Percentiles rank a stretch among this genome's conserved stretches.
phyloP scores from a whole-genome alignment of 2,888 invertebrate genomes.

The Orthonevra nobilis region DNA sequence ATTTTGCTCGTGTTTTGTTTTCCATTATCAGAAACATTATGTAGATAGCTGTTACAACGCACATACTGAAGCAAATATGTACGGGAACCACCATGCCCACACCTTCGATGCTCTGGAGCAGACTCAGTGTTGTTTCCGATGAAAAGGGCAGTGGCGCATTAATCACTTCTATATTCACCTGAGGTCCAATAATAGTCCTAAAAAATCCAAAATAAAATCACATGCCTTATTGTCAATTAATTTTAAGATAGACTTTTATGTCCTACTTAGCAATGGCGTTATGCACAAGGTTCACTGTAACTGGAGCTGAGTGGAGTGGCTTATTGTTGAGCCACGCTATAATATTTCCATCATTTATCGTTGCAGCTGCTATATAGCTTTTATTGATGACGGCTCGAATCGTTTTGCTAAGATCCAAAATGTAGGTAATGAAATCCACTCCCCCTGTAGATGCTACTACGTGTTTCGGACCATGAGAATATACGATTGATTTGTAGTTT shows the following conservation, averaged over 20 bases:
- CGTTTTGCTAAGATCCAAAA: conserved; percentile 72
- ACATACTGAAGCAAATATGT: conserved; percentile 87
- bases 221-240: neutral
- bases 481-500: conserved; percentile 70
- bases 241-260: neutral
- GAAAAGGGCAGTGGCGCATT: conserved; percentile 87
- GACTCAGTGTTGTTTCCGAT: neutral
- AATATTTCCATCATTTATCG: conserved; percentile 78
- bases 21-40: conserved; percentile 82
- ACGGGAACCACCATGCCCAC: conserved; percentile 84
- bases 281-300: conserved; percentile 84
- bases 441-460: too few relatives aligned
- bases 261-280: conserved; percentile 82
- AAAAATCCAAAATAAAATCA: conserved; percentile 44
- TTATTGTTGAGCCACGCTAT: conserved; percentile 90
- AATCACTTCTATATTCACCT: conserved; percentile 78
- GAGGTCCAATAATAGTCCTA: conserved; percentile 68
- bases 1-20: conserved; percentile 86
- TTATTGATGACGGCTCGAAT: conserved; percentile 80
- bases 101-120: conserved; percentile 80
- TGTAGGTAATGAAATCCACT: conserved; percentile 73
- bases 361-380: conserved; percentile 83
- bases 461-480: too few relatives aligned
- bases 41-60: conserved; percentile 84
- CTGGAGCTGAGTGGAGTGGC: conserved; percentile 87